Evolutionary conservation across 2,888 invertebrate genomes (phyloP).

Genomic region (Oithona nana): DNA sequence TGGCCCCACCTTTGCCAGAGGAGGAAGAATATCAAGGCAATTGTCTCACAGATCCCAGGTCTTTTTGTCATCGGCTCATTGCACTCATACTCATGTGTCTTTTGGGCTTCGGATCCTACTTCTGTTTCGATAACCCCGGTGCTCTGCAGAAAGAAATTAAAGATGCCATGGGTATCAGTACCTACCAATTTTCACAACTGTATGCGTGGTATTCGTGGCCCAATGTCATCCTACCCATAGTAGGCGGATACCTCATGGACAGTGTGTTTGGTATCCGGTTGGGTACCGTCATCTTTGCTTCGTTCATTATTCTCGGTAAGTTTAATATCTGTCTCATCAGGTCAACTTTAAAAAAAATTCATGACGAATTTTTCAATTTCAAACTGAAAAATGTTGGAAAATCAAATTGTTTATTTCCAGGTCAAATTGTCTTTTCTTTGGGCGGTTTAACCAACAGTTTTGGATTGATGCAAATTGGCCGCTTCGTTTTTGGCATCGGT

Average conservation of each 20-base stretch:
- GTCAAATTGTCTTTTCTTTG: constrained; percentile 61
- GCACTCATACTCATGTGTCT: constrained; percentile 16
- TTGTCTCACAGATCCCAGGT: constrained; percentile 6
- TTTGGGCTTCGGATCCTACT: constrained; percentile 47
- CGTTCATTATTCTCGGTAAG: constrained; percentile 63
- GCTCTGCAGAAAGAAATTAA: constrained; percentile 74
- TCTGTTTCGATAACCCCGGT: constrained; percentile 91
- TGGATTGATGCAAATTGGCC: constrained; percentile 56
- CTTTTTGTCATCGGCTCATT: constrained; percentile 14
- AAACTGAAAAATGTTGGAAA: no score
- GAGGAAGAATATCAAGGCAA: not conserved
- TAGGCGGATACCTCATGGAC: constrained; percentile 89
- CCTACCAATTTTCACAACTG: constrained; percentile 61
- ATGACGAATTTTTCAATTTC: no score
- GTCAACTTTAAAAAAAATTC: not conserved
- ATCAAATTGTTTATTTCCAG: not conserved
- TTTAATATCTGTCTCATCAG: not conserved
- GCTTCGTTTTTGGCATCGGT: constrained; percentile 42
- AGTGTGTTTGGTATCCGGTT: constrained; percentile 79
- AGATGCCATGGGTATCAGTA: constrained; percentile 54
- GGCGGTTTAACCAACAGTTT: constrained; percentile 59
- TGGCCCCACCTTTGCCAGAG: not conserved
- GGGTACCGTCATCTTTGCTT: constrained; percentile 77
- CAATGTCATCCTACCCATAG: constrained; percentile 80
- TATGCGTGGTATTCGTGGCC: constrained; percentile 97